Evolutionary conservation across 2,888 invertebrate species (phyloP).

Genomic region (Spialia ferax): DNA sequence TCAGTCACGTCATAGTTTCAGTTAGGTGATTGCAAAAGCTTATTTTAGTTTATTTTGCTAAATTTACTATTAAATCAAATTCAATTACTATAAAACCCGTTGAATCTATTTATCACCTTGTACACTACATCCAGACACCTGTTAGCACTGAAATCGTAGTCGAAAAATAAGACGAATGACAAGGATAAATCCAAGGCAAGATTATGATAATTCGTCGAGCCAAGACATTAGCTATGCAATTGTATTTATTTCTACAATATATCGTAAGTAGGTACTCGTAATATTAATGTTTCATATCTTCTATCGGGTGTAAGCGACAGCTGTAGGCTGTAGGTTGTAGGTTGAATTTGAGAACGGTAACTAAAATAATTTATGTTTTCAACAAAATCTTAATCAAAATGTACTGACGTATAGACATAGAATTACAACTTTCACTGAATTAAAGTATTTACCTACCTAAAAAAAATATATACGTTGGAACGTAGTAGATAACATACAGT

Average conservation of each 20-base stretch:
- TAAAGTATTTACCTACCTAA: too few relatives aligned
- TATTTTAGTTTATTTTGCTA: too few relatives aligned
- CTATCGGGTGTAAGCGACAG: not conserved
- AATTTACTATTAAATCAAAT: too few relatives aligned
- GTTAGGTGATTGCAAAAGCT: too few relatives aligned
- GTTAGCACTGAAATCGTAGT: conserved; percentile 43
- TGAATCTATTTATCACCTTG: conserved; percentile 11
- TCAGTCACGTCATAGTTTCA: too few relatives aligned
- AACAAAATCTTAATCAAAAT: too few relatives aligned
- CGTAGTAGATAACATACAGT: too few relatives aligned
- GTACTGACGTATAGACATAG: too few relatives aligned
- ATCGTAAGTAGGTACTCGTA: not conserved
- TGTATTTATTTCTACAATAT: conserved; percentile 4
- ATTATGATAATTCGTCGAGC: conserved; percentile 33
- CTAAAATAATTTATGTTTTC: too few relatives aligned
- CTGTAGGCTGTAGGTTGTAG: too few relatives aligned
- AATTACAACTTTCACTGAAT: too few relatives aligned
- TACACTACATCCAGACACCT: conserved; percentile 16
- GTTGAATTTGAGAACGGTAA: too few relatives aligned
- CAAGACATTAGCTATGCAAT: conserved; percentile 15
- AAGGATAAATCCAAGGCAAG: conserved; percentile 33
- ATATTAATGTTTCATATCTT: conserved; percentile 8
- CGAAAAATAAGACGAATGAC: conserved; percentile 39
- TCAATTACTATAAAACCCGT: not conserved
- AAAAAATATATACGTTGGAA: not conserved